Conservation (phyloP, 2,797 vertebrate species). For the Rhinichthys osculus region DNA sequence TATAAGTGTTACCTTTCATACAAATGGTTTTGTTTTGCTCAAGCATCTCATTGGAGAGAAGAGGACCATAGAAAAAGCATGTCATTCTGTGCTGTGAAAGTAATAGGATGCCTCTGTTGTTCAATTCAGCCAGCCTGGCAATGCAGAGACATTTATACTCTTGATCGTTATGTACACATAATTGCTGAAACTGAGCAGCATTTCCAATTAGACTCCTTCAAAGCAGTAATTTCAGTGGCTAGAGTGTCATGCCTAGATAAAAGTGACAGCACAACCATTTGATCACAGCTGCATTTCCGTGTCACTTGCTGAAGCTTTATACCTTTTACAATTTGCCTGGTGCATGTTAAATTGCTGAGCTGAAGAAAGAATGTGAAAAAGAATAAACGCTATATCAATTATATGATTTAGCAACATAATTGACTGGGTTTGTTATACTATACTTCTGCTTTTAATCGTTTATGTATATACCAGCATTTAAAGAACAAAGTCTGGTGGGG, state of each 20-base stretch:
- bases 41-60: constrained; percentile 1
- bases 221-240: constrained; percentile 22
- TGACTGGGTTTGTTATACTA: neutral
- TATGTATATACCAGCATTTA: neutral
- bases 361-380: neutral
- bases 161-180: constrained; percentile 33
- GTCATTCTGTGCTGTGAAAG: constrained; percentile 24
- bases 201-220: constrained; percentile 57
- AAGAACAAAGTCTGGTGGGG: neutral
- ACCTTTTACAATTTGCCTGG: neutral
- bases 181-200: constrained; percentile 29
- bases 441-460: neutral
- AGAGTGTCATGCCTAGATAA: constrained; percentile 30
- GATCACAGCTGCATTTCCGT: constrained; percentile 36
- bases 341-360: constrained; percentile 11
- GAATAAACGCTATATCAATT: neutral
- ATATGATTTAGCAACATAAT: constrained; percentile 3
- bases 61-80: neutral
- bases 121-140: neutral
- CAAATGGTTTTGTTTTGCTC: constrained; percentile 29
- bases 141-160: constrained; percentile 45
- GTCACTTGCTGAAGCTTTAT: constrained; percentile 42
- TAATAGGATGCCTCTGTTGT: constrained; percentile 16
- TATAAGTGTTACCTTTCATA: constrained; percentile 23
- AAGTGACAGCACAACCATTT: constrained; percentile 44